phyloP scores from a whole-genome alignment of 2,888 invertebrate species.

The Lepas anatifera region DNA sequence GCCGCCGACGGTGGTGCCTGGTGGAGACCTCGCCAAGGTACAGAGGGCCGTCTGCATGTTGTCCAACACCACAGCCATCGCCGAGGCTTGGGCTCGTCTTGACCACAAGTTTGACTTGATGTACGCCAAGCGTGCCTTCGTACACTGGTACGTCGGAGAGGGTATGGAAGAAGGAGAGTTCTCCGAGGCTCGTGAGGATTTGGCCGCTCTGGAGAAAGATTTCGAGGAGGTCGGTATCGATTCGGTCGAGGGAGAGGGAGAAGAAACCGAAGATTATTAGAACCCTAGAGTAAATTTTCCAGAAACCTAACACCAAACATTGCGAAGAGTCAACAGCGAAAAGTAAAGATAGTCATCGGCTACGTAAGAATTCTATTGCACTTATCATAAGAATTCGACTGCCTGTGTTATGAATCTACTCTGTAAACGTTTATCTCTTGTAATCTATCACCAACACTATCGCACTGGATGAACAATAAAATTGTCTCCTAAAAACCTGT shows the following conservation, averaged over 20 bases:
- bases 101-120: constrained; percentile 94
- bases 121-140: constrained; percentile 95
- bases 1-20: constrained; percentile 53
- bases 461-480: too few species aligned
- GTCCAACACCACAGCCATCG: constrained; percentile 87
- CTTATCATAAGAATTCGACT: too few species aligned
- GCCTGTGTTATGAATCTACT: too few species aligned
- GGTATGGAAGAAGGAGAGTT: not conserved
- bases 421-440: too few species aligned
- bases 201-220: constrained; percentile 3
- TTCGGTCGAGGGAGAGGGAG: constrained; percentile 6
- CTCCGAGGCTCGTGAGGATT: not conserved
- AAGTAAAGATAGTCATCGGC: too few species aligned
- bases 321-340: too few species aligned
- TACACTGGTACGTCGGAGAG: constrained; percentile 51
- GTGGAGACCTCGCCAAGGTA: constrained; percentile 59
- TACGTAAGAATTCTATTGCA: too few species aligned
- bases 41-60: constrained; percentile 74
- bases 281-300: too few species aligned
- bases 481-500: too few species aligned
- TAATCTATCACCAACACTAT: not conserved
- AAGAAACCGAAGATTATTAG: constrained; percentile 5
- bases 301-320: too few species aligned
- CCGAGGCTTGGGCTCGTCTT: constrained; percentile 91
- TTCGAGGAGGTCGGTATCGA: constrained; percentile 9